These are phyloP conservation scores for Falco punctatus DNA, from an alignment of 2,113 vertebrate species.

Conservation along the genomic window DNA sequence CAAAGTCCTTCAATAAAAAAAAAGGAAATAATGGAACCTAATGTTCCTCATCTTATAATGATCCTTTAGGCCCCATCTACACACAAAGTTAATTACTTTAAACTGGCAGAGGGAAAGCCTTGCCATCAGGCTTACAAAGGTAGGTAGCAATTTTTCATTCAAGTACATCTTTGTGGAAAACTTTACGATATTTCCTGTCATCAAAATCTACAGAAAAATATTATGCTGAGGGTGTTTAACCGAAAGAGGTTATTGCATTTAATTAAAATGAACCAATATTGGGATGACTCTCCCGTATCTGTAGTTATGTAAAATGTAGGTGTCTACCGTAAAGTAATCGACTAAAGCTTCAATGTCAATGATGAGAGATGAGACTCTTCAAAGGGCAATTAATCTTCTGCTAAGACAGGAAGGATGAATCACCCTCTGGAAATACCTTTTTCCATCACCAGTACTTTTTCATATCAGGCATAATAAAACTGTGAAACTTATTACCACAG, in stretches of 20 bases:
- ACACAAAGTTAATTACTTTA: conserved; percentile 41
- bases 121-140: conserved; percentile 16
- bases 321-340: not conserved
- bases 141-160: conserved; percentile 33
- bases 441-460: conserved; percentile 61
- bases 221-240: not conserved
- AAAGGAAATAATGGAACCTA: conserved; percentile 24
- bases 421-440: conserved; percentile 67
- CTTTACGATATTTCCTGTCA: not conserved
- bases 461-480: conserved; percentile 66
- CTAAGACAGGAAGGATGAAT: conserved; percentile 65
- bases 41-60: conserved; percentile 26
- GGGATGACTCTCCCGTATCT: conserved; percentile 6
- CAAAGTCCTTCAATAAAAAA: not conserved
- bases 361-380: conserved; percentile 39
- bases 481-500: conserved; percentile 64
- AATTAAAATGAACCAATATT: conserved; percentile 51
- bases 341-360: conserved; percentile 26
- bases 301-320: not conserved
- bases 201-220: conserved; percentile 28
- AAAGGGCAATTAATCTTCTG: conserved; percentile 62
- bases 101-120: not conserved
- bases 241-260: conserved; percentile 27
- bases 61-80: conserved; percentile 37
- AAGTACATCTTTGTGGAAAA: conserved; percentile 30